Evolutionary conservation across 1,140 invertebrate species (phyloP), one percentile per base, ranked within the genome.

Genomic region (Lordiphosa stackelbergi): DNA sequence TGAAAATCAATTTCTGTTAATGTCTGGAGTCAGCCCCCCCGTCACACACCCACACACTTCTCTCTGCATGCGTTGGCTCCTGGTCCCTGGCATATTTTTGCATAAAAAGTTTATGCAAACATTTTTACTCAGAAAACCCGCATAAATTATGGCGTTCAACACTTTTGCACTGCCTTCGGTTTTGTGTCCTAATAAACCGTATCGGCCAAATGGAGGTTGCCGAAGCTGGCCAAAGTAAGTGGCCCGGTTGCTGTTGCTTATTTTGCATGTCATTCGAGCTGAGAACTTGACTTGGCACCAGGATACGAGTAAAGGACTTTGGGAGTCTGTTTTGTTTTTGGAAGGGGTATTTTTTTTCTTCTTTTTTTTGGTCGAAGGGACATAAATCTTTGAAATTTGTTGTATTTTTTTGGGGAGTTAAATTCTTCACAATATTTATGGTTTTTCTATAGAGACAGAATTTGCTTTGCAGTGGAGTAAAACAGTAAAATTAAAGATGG

Each of bases 1-100:
- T 62, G 72, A 81, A 83, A 83, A 81, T 81, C 75, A 81, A 81
- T 81, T 81, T 81, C 70, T 55, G 71, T 83, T 81, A 81, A 81
- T 81, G 77, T 54, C 54, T 54, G 65, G 24, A n/a, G 24, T 12
- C 43, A 24, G 8, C 43, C 31, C 43, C 12, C 24, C 28, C 22
- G 12, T 22, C 8, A 13, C 38, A 7, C 22, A 8, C 42, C 12
- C 22, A 34, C 19, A n/a, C 43, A 45, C 22, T 24, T 19, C 59
- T 16, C 16, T 16, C 16, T 16, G 16, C 16, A 16, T 65, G 63
- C 63, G 63, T 66, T 66, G 63, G 52, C 43, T 24, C 16, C 43
- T 46, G 31, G 43, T 37, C 54, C 64, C 51, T 55, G 66, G 64
- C 64, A 68, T 68, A 68, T 68, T 68, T 68, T 68, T 68, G 64